Base-by-base conservation (phyloP, 2,888 invertebrate species). In the Zaprionus lineosus region DNA sequence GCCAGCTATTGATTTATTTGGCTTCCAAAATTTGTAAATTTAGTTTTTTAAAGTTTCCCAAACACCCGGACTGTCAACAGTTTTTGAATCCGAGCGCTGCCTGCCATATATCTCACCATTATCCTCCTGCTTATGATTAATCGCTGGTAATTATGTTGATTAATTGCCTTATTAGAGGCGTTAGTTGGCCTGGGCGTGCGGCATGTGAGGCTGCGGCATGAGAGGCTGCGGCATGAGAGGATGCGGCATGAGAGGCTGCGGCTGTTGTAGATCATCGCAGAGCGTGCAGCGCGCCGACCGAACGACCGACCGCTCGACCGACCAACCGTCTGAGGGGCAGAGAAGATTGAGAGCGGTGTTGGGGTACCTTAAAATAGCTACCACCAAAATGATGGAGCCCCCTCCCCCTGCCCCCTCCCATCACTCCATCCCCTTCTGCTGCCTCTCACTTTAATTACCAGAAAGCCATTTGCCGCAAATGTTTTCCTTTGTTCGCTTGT, bases 121-220 rank as follows among this genome's bases (percentile, higher is more conserved):
- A n/a, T n/a, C 74, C 67, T 61, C 50, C 37, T 50, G 36, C 40
- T 39, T 53, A 86, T 84, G 84, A 84, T 84, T 81, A 86, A 84
- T 84, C 70, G 74, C 68, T 69, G 83, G 84, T 84, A 84, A 84
- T 84, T 84, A 84, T 70, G 53, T 78, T 84, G 86, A 84, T 84
- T 84, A 86, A 84, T 84, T 84, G 76, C 81, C 78, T 72, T 83
- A 84, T 84, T 86, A 86, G 78, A 64, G 57, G 65, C 51, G 44
- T 44, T 63, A 69, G 71, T 60, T 66, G n/a, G n/a, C 57, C 26
- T 28, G 28, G 37, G 24, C 39, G 21, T 47, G 40, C 31, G 6
- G 21, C 37, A 64, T 76, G 50, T 75, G 69, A 66, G 72, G 75
- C 74, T 63, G 53, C 34, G 1, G 43, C 11, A 28, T 6, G 26